Evolutionary conservation across 2,113 vertebrate species (phyloP), one percentile per base, ranked within the genome.

Genomic region (Tragelaphus buxtoni): DNA sequence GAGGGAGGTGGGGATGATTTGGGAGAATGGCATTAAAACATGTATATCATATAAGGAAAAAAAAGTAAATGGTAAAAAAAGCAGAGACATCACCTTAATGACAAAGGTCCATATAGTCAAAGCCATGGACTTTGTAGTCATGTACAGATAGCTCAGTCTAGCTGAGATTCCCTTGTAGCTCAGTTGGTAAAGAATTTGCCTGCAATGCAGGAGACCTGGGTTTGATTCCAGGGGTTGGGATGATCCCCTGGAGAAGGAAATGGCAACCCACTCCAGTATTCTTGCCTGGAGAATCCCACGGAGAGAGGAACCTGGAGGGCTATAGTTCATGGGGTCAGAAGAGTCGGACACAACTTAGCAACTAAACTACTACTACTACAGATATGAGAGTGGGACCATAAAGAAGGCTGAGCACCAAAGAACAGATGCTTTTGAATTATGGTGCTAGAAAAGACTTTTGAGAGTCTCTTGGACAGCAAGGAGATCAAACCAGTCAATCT

Each of bases 291-390:
- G n/a, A 65, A 20, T 65, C 32, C 16, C 63, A 65, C 0, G 0
- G n/a, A 65, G 9, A 20, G 63, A 65, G n/a, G n/a, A 65, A 35
- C 17, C 17, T 5, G 17, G 63, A 65, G 4, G n/a, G n/a, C 17
- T 20, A 65, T 20, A 65, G 63, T 20, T 9, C 63, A 65, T 2
- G 63, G 9, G 63, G 17, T 65, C 4, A 0, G 17, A 35, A 20
- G 63, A 65, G n/a, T 35, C 0, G 0, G 63, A 35, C n/a, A 35
- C 0, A 1, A 35, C n/a, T 65, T 65, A 35, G 63, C 4, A 0
- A 35, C n/a, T 65, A 10, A 65, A n/a, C 7, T n/a, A 18, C 63
- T n/a, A n/a, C 63, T 65, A 65, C 32, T n/a, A 18, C 17, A 65
- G n/a, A 65, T 65, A 1, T 35, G 9, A 69, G n/a, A 35, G 63